Conservation (phyloP, 1,140 invertebrate genomes). For the Sarcophaga bullata region DNA sequence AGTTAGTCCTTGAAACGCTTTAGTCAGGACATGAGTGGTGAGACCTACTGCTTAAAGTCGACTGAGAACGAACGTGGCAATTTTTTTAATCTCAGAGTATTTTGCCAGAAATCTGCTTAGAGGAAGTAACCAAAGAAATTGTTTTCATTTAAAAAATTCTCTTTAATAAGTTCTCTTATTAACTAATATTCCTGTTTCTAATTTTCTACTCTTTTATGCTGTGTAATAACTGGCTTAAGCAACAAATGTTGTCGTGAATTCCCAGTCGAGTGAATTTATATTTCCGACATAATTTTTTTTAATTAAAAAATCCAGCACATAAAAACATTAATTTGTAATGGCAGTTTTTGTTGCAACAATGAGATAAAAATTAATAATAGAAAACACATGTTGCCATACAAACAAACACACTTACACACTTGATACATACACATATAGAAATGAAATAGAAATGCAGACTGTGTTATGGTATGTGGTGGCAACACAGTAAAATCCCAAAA, state of each 20-base stretch:
- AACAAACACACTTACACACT: background rate
- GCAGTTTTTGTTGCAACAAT: background rate
- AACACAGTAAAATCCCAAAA: background rate
- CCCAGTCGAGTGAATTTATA: background rate
- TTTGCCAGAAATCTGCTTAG: too few species aligned
- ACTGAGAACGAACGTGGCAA: too few species aligned
- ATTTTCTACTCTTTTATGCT: too few species aligned
- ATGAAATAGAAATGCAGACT: background rate
- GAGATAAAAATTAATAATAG: constrained; percentile 7
- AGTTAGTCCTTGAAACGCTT: too few species aligned
- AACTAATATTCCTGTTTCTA: too few species aligned
- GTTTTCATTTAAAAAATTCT: too few species aligned
- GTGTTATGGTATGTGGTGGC: background rate
- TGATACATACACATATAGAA: background rate
- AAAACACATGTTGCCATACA: background rate
- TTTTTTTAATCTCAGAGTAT: too few species aligned
- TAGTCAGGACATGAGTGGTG: too few species aligned
- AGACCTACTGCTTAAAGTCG: too few species aligned
- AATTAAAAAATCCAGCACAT: constrained; percentile 4
- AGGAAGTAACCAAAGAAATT: too few species aligned
- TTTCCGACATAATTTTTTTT: background rate
- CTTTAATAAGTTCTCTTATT: too few species aligned
- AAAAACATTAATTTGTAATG: background rate
- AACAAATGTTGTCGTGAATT: background rate
- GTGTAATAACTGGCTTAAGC: background rate